phyloP scores from a whole-genome alignment of 2,888 invertebrate species.

The Schrankia costaestrigalis region DNA sequence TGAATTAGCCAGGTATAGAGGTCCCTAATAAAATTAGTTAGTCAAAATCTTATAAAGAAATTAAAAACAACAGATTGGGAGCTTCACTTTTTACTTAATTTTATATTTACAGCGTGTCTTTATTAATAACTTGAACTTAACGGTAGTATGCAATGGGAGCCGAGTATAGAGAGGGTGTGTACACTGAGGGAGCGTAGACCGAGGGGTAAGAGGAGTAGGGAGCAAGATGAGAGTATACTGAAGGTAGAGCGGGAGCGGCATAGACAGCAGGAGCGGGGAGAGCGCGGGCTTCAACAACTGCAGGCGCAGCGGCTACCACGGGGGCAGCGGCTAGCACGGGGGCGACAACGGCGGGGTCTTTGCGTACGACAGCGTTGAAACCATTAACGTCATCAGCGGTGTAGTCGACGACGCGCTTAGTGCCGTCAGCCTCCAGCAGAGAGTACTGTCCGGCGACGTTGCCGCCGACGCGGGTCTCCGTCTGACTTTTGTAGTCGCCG shows the following conservation, averaged over 20 bases:
- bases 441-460: constrained; percentile 79
- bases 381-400: constrained; percentile 79
- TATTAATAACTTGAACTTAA: background rate
- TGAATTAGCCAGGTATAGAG: no score
- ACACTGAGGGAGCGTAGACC: background rate
- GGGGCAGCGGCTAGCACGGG: constrained; percentile 48
- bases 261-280: background rate
- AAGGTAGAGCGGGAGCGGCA: constrained; percentile 1
- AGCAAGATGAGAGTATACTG: constrained; percentile 4
- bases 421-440: constrained; percentile 77
- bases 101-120: background rate
- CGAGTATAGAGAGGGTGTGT: constrained; percentile 15
- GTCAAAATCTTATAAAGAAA: no score
- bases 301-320: constrained; percentile 45
- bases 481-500: constrained; percentile 80
- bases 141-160: constrained; percentile 20
- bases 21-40: no score
- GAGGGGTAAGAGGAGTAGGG: background rate
- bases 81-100: constrained; percentile 43
- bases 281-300: constrained; percentile 31
- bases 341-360: constrained; percentile 65
- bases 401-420: constrained; percentile 79
- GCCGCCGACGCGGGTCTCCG: constrained; percentile 77
- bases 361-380: constrained; percentile 80
- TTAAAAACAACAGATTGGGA: constrained; percentile 25